phyloP scores from a whole-genome alignment of 1,140 invertebrate genomes.

The Luehdorfia chinensis region DNA sequence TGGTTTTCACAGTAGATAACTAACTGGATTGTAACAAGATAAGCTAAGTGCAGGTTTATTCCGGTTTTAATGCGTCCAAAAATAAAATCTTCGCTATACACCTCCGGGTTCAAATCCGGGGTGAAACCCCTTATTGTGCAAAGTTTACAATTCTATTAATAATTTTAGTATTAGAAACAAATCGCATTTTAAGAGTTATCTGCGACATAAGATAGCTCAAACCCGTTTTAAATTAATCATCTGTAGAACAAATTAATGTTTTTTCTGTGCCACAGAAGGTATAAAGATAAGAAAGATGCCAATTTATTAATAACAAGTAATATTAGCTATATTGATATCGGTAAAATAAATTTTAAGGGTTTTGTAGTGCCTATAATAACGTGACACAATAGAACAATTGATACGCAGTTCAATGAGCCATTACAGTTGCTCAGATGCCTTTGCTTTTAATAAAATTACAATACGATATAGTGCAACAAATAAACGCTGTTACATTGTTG shows the following conservation, averaged over 20 bases:
- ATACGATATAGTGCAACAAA: too few species aligned
- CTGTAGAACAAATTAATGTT: slow-evolving; percentile 2
- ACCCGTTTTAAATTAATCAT: slow-evolving; percentile 13
- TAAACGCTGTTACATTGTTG: too few species aligned
- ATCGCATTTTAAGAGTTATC: slow-evolving; percentile 8
- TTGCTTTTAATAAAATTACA: too few species aligned
- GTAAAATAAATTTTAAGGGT: not conserved
- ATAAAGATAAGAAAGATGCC: slow-evolving; percentile 10
- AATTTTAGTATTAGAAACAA: slow-evolving; percentile 8
- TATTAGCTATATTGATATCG: not conserved
- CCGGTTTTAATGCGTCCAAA: too few species aligned
- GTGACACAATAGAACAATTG: too few species aligned
- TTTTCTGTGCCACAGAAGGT: slow-evolving; percentile 1
- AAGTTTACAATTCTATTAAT: not conserved
- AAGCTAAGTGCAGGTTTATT: too few species aligned
- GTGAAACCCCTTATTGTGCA: slow-evolving; percentile 2
- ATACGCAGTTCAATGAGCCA: too few species aligned
- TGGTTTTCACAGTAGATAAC: too few species aligned
- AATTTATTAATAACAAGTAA: not conserved
- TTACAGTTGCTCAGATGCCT: too few species aligned
- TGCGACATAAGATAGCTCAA: slow-evolving; percentile 5
- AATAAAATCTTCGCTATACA: too few species aligned
- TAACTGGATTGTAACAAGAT: too few species aligned
- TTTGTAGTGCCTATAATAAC: too few species aligned
- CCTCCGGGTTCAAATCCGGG: slow-evolving; percentile 16